Percentiles rank a stretch among this genome's conserved stretches.
These are phyloP conservation scores for Ferdinandea cuprea DNA, from an alignment of 2,888 invertebrate genomes.

Conservation along the genomic window DNA sequence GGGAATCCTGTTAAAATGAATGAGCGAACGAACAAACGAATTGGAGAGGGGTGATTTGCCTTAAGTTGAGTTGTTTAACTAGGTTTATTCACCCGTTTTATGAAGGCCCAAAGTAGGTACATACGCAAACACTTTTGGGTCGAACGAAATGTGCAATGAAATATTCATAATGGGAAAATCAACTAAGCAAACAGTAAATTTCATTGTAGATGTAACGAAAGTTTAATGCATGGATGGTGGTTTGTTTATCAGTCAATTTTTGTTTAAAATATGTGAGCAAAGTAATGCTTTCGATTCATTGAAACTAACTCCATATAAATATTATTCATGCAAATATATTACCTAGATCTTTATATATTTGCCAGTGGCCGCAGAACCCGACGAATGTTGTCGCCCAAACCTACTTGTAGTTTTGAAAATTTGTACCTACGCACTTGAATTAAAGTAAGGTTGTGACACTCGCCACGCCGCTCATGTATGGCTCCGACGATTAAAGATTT, in stretches of 20 bases:
- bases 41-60: constrained; percentile 60
- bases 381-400: too few relatives aligned
- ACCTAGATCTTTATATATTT: too few relatives aligned
- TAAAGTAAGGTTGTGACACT: too few relatives aligned
- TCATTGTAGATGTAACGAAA: background rate
- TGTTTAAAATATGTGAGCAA: too few relatives aligned
- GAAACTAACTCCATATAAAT: background rate
- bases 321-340: background rate
- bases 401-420: too few relatives aligned
- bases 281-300: too few relatives aligned
- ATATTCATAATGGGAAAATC: constrained; percentile 70
- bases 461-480: too few relatives aligned
- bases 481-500: too few relatives aligned
- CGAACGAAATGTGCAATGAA: constrained; percentile 63
- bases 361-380: too few relatives aligned
- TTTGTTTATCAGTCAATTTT: background rate
- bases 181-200: constrained; percentile 49
- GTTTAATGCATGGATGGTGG: constrained; percentile 17
- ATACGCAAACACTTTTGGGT: constrained; percentile 46
- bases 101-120: constrained; percentile 63
- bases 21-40: constrained; percentile 32
- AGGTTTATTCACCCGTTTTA: constrained; percentile 74
- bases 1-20: constrained; percentile 59
- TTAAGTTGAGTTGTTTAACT: constrained; percentile 72
- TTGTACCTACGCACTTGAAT: too few relatives aligned